Percentiles rank a stretch among this genome's conserved stretches.
phyloP scores from a whole-genome alignment of 1,140 invertebrate species.

The Drosophila busckii region DNA sequence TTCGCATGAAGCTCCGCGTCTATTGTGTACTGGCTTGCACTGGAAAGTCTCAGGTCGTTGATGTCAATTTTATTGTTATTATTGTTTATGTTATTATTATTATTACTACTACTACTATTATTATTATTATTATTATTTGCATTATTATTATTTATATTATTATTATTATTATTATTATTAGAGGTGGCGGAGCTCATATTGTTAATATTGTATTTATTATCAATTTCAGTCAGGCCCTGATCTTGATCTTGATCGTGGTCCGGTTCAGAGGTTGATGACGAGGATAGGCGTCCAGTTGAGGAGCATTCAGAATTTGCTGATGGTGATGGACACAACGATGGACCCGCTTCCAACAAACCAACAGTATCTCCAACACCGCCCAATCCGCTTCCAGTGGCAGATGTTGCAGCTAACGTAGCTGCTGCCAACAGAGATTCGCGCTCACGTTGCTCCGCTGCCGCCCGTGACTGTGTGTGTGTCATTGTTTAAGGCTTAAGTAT shows the following conservation, averaged over 20 bases:
- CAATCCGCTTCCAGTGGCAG: conserved; percentile 78
- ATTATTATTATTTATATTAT: conserved; percentile 10
- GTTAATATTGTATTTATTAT: conserved; percentile 78
- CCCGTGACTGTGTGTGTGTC: conserved; percentile 86
- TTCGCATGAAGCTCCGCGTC: conserved; percentile 85
- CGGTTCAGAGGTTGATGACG: conserved; percentile 87
- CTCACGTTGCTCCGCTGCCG: conserved; percentile 92
- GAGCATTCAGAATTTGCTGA: conserved; percentile 90
- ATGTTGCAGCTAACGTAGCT: conserved; percentile 84
- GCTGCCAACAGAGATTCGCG: conserved; percentile 87
- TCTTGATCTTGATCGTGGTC: conserved; percentile 79
- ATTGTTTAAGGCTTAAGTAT: neutral
- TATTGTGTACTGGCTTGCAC: conserved; percentile 84
- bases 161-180: conserved; percentile 14
- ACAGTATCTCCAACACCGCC: conserved; percentile 70
- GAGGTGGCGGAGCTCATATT: conserved; percentile 9
- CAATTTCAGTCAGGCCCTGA: conserved; percentile 79
- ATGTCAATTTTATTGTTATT: conserved; percentile 48
- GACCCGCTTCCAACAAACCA: conserved; percentile 58
- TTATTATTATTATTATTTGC: no score
- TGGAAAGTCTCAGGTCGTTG: conserved; percentile 69
- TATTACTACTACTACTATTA: no score
- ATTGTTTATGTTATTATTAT: conserved; percentile 23
- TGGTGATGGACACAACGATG: conserved; percentile 87
- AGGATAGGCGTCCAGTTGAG: conserved; percentile 87